Evolutionary conservation across 2,797 vertebrate species (phyloP), one percentile per base, ranked within the genome.

Genomic region (Lemur catta): DNA sequence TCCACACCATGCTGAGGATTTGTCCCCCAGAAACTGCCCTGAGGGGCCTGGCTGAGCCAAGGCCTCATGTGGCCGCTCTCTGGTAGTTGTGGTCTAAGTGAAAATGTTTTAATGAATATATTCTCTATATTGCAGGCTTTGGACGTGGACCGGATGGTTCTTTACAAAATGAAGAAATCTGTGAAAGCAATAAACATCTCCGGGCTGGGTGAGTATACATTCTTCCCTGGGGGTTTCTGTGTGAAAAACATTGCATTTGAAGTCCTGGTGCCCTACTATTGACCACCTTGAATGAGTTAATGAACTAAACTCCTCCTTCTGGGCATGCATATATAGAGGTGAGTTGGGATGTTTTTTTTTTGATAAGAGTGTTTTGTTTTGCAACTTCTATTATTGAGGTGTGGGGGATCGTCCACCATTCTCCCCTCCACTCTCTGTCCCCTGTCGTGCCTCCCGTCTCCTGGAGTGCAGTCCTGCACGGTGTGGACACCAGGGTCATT

Each of bases 101-200:
- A 48, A 50, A 13, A 65, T 20, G 1, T 35, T 55, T 63, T 84
- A 75, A 95, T 93, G 12, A 48, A 43, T 4, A 7, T 50, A 20
- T 38, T 93, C 94, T 96, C 48, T 91, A 33, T 88, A 26, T 98
- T 98, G 55, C 94, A 99, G 99, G 99, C 99, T 95, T 98, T 99
- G 97, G 99, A 99, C 93, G 99, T 99, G 97, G 99, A 99, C 98
- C 99, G 99, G 97, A 99, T 99, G 88, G 99, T 99, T 96, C 99
- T 99, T 93, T 99, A 99, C 98, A 99, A 99, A 98, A 99, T 99
- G 99, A 99, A 99, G 99, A 99, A 99, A 98, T 99, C 99, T 1
- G 99, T 99, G 95, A 99, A 99, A 98, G 99, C 99, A 94, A 99
- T 99, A 98, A 99, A 99, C 98, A 97, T 99, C 79, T 99, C 99